Evolutionary conservation across 2,797 vertebrate genomes (phyloP).

Genomic region (Chelidonichthys spinosus): DNA sequence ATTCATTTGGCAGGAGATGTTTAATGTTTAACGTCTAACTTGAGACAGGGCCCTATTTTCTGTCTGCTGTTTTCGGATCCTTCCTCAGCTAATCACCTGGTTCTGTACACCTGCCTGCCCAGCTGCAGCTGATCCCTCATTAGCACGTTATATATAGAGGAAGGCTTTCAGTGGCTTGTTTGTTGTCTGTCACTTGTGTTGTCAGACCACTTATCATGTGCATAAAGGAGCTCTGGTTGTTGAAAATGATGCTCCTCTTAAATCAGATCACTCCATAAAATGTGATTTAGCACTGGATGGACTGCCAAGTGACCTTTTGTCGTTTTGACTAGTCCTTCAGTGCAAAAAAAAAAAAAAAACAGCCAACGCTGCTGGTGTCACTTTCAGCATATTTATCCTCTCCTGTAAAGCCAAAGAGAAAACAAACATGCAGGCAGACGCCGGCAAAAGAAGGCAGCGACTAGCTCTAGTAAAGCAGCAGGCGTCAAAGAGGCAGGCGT

Average conservation of each 20-base stretch:
- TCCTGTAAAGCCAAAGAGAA: conserved; percentile 24
- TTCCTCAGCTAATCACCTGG: neutral
- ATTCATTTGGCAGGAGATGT: neutral
- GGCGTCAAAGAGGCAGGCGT: neutral
- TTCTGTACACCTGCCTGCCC: neutral
- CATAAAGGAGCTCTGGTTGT: too few relatives aligned
- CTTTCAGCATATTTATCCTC: conserved; percentile 24
- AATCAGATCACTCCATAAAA: neutral
- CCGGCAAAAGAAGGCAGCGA: neutral
- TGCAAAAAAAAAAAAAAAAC: neutral
- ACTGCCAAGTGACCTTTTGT: neutral
- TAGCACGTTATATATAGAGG: conserved; percentile 8
- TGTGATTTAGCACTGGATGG: neutral
- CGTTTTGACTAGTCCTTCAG: neutral
- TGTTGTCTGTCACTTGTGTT: neutral
- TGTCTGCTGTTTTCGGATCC: neutral
- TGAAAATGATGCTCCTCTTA: neutral
- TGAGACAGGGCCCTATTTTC: neutral
- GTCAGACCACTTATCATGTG: neutral
- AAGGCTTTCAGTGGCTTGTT: neutral
- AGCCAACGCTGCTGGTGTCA: neutral
- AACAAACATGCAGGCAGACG: conserved; percentile 13
- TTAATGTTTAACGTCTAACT: neutral
- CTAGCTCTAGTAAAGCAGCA: neutral
- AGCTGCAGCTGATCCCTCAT: conserved; percentile 11